A percentile compares a stretch with the other conserved stretches of the same genome.
phyloP scores from a whole-genome alignment of 1,140 invertebrate genomes.

The Formica selysi region DNA sequence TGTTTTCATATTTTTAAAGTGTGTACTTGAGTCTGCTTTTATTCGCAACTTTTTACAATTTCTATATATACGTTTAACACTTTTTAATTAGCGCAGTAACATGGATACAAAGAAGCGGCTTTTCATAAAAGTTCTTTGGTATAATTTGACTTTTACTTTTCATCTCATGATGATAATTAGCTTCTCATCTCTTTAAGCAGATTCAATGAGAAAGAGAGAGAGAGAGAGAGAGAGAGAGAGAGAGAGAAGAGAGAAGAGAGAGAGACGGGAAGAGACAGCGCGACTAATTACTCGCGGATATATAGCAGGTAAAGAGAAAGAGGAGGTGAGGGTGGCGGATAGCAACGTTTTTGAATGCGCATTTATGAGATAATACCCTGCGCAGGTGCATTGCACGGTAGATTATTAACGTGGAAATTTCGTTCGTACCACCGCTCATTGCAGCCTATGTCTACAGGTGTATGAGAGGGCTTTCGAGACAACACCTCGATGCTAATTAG shows the following conservation, averaged over 20 bases:
- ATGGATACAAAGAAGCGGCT: background rate
- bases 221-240: background rate
- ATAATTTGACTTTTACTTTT: conserved; percentile 25
- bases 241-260: background rate
- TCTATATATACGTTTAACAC: conserved; percentile 39
- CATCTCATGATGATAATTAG: conserved; percentile 59
- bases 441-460: conserved; percentile 62
- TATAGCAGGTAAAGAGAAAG: conserved; percentile 3
- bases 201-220: conserved; percentile 29
- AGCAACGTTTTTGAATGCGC: conserved; percentile 67
- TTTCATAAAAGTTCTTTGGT: background rate
- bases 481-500: conserved; percentile 78
- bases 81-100: conserved; percentile 2
- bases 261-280: conserved; percentile 43
- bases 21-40: no score
- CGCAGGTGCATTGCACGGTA: conserved; percentile 59
- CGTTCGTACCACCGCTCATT: conserved; percentile 56
- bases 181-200: conserved; percentile 3
- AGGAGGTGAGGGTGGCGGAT: conserved; percentile 29
- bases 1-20: background rate
- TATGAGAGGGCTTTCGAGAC: conserved; percentile 71
- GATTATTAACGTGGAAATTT: conserved; percentile 74
- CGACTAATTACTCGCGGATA: conserved; percentile 68
- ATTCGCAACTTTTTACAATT: conserved; percentile 24
- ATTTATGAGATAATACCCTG: conserved; percentile 70